Percentiles rank a stretch among this genome's conserved stretches.
phyloP scores from a whole-genome alignment of 2,113 vertebrate species.

The Spea bombifrons region DNA sequence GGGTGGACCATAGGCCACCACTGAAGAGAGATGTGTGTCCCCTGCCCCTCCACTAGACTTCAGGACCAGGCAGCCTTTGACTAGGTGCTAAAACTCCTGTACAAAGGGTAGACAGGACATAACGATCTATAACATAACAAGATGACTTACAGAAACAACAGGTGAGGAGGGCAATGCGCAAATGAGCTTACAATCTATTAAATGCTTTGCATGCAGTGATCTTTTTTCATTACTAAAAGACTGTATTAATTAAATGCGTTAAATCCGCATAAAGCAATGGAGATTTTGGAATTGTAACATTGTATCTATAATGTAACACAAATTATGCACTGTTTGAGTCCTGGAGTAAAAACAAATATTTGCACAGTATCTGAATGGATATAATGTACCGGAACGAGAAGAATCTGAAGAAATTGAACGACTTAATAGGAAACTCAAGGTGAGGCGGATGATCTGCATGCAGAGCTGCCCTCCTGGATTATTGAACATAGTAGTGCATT shows the following conservation, averaged over 20 bases:
- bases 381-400: constrained; percentile 18
- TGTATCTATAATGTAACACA: constrained; percentile 37
- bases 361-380: constrained; percentile 8
- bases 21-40: too few relatives aligned
- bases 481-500: not conserved
- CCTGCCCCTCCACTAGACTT: too few relatives aligned
- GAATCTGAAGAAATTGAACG: constrained; percentile 19
- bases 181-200: too few relatives aligned
- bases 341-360: constrained; percentile 37
- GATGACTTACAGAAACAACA: too few relatives aligned
- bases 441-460: not conserved
- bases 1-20: too few relatives aligned
- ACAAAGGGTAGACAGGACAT: too few relatives aligned
- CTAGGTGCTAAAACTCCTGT: too few relatives aligned
- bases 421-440: constrained; percentile 7
- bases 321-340: constrained; percentile 44
- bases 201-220: not conserved
- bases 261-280: constrained; percentile 10
- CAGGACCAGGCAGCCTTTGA: too few relatives aligned
- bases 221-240: not conserved
- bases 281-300: constrained; percentile 13
- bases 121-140: too few relatives aligned
- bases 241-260: not conserved
- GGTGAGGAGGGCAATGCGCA: too few relatives aligned
- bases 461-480: not conserved